Base-by-base conservation (phyloP, 2,888 invertebrate species). In the Hypomecis atomaria region DNA sequence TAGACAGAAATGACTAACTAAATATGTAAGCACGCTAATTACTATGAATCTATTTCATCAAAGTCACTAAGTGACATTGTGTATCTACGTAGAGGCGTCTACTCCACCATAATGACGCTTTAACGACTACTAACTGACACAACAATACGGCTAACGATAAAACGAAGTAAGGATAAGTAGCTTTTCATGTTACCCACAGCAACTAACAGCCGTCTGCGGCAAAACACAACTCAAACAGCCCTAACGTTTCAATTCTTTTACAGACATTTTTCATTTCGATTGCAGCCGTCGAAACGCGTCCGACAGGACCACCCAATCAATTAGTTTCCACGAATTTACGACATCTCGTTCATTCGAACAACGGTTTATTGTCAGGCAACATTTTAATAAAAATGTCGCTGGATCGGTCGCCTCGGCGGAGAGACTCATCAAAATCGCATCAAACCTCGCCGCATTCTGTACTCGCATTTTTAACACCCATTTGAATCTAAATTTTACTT, bases 101-200 rank as follows among this genome's bases (percentile, higher is more conserved):
- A 60, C 34, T 54, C 48, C 33, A 49, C 56, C 38, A 45, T 86
- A 87, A 84, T 84, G 85, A 83, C 81, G 57, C 53, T 75, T 78
- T 76, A 76, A 70, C 75, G 79, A 80, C 74, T 74, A 82, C 76
- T 81, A 78, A 83, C 82, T 84, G 83, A 84, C 83, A 84, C 84
- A 86, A 88, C 86, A 89, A 86, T 87, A 83, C 82, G 62, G 73
- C 79, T 85, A 86, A 89, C 88, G 87, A 89, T 88, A 87, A 89
- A 90, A 87, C 84, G 79, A 84, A 88, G 88, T 89, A 78, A 82
- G 81, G 83, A 81, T 92, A 91, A 92, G 92, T 92, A 91, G 87
- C 87, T 92, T 92, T 89, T 84, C 91, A 86, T 92, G 92, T 92
- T 23, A 82, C 71, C 55, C 34, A 74, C 69, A 71, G 78, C 73